Conservation (phyloP, 2,888 invertebrate species). For the Ferdinandea cuprea region DNA sequence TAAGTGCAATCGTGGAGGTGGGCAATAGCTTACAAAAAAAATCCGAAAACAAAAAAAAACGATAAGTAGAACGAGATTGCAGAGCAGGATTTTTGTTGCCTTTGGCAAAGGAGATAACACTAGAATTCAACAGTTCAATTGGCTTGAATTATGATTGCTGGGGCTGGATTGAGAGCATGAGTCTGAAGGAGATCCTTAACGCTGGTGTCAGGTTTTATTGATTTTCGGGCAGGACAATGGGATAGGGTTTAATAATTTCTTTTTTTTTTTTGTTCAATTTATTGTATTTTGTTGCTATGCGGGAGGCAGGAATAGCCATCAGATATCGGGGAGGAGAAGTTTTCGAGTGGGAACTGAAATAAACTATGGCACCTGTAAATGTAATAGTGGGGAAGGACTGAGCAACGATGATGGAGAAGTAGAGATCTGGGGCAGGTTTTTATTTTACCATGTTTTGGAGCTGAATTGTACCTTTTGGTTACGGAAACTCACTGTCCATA, state of each 20-base stretch:
- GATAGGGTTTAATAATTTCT: constrained; percentile 14
- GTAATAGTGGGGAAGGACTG: too few species aligned
- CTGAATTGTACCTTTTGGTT: too few species aligned
- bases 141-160: constrained; percentile 20
- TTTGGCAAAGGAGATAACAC: constrained; percentile 50
- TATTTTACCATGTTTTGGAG: too few species aligned
- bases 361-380: too few species aligned
- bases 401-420: too few species aligned
- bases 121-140: constrained; percentile 68
- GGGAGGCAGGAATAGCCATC: too few species aligned
- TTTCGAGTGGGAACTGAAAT: too few species aligned
- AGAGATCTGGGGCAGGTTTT: too few species aligned
- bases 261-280: not conserved
- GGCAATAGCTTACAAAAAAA: constrained; percentile 10
- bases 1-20: constrained; percentile 55
- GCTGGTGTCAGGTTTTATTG: constrained; percentile 59
- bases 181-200: not conserved
- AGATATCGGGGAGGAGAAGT: too few species aligned
- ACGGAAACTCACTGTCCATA: too few species aligned
- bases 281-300: not conserved
- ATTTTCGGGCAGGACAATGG: constrained; percentile 48
- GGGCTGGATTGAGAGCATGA: not conserved
- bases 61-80: constrained; percentile 56
- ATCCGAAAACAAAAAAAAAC: constrained; percentile 56
- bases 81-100: constrained; percentile 56